Conservation (phyloP, 1,140 invertebrate genomes). For the Cydia amplana region DNA sequence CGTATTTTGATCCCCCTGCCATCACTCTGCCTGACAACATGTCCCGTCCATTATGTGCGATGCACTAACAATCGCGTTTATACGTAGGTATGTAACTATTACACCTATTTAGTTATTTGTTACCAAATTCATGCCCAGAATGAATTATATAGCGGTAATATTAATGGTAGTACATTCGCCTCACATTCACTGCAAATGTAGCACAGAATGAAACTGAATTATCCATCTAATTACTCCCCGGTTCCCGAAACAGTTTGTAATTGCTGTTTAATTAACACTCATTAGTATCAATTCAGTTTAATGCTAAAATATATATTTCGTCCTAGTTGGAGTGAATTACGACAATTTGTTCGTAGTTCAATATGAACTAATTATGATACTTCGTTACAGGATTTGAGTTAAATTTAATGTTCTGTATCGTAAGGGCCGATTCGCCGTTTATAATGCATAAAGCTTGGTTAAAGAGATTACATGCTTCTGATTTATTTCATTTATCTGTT, state of each 20-base stretch:
- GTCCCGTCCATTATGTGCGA: too few species aligned
- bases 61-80: too few species aligned
- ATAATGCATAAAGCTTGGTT: too few species aligned
- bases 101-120: too few species aligned
- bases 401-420: conserved; percentile 19
- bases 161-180: neutral
- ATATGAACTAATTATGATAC: conserved; percentile 49
- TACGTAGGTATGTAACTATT: too few species aligned
- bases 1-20: too few species aligned
- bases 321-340: conserved; percentile 15
- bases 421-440: too few species aligned
- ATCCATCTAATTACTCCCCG: neutral
- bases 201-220: conserved; percentile 13
- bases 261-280: conserved; percentile 24
- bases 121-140: neutral
- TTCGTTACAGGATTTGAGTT: conserved; percentile 51
- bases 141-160: neutral
- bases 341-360: conserved; percentile 30
- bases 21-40: too few species aligned
- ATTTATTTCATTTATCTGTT: too few species aligned
- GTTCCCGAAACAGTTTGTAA: conserved; percentile 15
- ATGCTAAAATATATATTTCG: conserved; percentile 18
- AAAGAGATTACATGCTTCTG: too few species aligned
- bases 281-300: conserved; percentile 27
- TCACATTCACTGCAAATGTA: conserved; percentile 9